Evolutionary conservation across 2,797 vertebrate species (phyloP).

Genomic region (Okamejei kenojei): DNA sequence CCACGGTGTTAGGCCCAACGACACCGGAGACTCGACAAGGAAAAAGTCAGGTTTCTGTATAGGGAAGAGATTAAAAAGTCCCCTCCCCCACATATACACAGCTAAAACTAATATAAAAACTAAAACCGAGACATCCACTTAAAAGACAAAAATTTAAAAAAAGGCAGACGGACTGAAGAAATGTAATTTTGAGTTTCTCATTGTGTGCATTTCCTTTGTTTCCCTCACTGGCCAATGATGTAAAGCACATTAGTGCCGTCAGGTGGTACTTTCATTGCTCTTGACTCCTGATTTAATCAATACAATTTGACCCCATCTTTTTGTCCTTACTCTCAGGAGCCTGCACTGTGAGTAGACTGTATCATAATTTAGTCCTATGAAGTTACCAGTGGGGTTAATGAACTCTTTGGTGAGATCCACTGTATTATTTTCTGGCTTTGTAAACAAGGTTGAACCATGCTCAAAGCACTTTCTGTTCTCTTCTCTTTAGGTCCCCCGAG

Average conservation of each 20-base stretch:
- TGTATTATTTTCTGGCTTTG: not conserved
- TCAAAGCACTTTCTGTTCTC: constrained; percentile 35
- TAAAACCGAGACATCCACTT: too few species aligned
- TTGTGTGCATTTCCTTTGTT: not conserved
- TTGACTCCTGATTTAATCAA: not conserved
- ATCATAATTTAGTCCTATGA: not conserved
- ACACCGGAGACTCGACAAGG: too few species aligned
- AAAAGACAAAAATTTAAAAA: too few species aligned
- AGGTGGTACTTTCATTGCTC: not conserved
- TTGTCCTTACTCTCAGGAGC: not conserved
- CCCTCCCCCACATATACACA: too few species aligned
- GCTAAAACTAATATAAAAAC: too few species aligned
- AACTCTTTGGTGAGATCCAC: not conserved
- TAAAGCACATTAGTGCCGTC: not conserved
- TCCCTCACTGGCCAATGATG: not conserved
- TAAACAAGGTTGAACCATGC: not conserved
- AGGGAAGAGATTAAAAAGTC: too few species aligned
- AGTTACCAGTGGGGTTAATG: not conserved
- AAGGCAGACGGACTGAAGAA: too few species aligned
- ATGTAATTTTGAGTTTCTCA: not conserved
- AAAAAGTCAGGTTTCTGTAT: too few species aligned
- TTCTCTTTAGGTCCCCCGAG: constrained; percentile 81
- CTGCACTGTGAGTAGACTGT: not conserved
- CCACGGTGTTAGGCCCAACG: too few species aligned
- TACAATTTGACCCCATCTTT: not conserved